phyloP scores from a whole-genome alignment of 2,113 vertebrate species.

The Pterophyllum scalare region DNA sequence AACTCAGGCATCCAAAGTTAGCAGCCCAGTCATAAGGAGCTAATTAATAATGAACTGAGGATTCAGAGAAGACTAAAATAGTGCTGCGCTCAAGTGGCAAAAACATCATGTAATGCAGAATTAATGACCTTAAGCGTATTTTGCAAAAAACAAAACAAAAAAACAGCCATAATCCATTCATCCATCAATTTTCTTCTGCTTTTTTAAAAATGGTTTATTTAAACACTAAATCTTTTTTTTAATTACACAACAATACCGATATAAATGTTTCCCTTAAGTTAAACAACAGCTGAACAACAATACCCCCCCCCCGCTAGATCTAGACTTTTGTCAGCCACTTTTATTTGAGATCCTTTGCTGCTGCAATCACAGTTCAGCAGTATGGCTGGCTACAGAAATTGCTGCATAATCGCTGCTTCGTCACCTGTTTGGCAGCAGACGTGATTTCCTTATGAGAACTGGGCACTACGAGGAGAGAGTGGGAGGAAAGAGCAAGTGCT shows the following conservation, averaged over 20 bases:
- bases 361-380: not conserved
- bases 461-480: constrained; percentile 21
- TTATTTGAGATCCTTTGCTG: not conserved
- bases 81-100: not conserved
- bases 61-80: not conserved
- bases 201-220: too few species aligned
- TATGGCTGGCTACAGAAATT: not conserved
- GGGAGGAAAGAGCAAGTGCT: constrained; percentile 9
- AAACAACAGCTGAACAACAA: not conserved
- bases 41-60: too few species aligned
- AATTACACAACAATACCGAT: not conserved
- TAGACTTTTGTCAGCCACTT: not conserved
- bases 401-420: constrained; percentile 8
- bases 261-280: not conserved
- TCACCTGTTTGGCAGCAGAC: constrained; percentile 35
- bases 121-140: not conserved
- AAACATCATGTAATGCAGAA: not conserved
- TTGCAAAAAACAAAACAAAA: too few species aligned
- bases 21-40: too few species aligned
- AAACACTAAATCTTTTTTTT: not conserved
- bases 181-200: too few species aligned
- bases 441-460: constrained; percentile 22
- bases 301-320: not conserved
- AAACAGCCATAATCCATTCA: too few species aligned
- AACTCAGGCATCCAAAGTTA: too few species aligned